Base-by-base conservation (phyloP, 1,140 invertebrate species). In the Epicauta chinensis region DNA sequence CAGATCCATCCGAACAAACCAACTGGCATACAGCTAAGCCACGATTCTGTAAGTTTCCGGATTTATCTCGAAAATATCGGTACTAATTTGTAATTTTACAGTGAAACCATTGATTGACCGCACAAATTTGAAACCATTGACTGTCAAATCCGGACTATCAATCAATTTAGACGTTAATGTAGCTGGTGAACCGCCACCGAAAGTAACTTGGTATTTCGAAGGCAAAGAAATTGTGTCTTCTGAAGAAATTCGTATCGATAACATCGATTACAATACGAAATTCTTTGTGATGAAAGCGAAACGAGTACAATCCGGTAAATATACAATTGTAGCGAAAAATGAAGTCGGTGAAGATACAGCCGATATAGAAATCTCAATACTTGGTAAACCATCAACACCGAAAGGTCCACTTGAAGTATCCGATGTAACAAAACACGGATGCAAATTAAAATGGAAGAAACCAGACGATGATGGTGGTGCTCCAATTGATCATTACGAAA, bases 21-120 rank as follows among this genome's bases (percentile, higher is more conserved):
- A 89, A 91, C 69, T 90, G 92, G 69, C 93, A 97, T 64, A 88
- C 87, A n/a, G 94, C 94, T 40, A 97, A 97, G 71, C 87, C 95
- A 13, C 80, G 90, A 70, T 92, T 82, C 79, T 74, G 89, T 91
- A 75, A 87, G 87, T 86, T 60, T 53, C 53, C 38, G 37, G n/a
- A 52, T 50, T 39, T 1, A 49, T 43, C 31, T 60, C n/a, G 39
- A 14, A 38, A 53, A 29, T 39, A 23, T n/a, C 23, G 32, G 12
- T 6, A 31, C 5, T 47, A 44, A 43, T 58, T 37, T 42, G 56
- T 53, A 59, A 66, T 58, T 56, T 74, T 74, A 51, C 70, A 93
- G 89, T 94, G 62, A 93, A 93, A 77, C 93, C 93, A 32, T 81
- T 83, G 63, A 97, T 97, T 67, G 93, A 97, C 62, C 81, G 93